Conservation (phyloP, 2,797 vertebrate species). For the Staurois parvus region DNA sequence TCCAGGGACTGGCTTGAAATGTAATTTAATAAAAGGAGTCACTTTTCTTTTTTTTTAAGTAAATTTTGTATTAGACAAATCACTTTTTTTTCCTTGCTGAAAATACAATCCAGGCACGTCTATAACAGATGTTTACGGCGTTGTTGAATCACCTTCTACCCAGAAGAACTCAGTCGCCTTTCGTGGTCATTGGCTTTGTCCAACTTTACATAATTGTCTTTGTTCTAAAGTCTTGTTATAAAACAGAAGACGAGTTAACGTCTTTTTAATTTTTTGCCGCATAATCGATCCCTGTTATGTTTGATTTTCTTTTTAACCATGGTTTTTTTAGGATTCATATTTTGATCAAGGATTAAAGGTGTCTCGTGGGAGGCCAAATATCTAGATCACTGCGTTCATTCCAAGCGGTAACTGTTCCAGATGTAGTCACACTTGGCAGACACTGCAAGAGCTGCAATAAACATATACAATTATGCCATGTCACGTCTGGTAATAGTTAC, state of each 20-base stretch:
- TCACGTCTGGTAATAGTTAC: conserved; percentile 47
- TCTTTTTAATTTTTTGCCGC: conserved; percentile 15
- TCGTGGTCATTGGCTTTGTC: not conserved
- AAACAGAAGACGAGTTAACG: conserved; percentile 14
- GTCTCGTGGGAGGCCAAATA: conserved; percentile 12
- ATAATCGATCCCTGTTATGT: conserved; percentile 24
- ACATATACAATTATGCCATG: conserved; percentile 52
- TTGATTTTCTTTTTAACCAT: not conserved
- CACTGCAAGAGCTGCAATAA: conserved; percentile 37
- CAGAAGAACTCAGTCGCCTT: conserved; percentile 2
- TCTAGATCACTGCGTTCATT: conserved; percentile 26
- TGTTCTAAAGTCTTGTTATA: conserved; percentile 12
- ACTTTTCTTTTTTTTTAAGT: conserved; percentile 57
- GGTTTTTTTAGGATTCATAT: conserved; percentile 13
- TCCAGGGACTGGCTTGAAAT: conserved; percentile 57
- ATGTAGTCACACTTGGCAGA: conserved; percentile 40
- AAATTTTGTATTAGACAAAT: conserved; percentile 58
- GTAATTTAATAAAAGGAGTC: conserved; percentile 59
- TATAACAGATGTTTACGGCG: conserved; percentile 41
- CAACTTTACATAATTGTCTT: conserved; percentile 16
- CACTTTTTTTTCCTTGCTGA: conserved; percentile 14
- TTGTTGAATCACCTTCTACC: not conserved
- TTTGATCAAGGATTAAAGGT: conserved; percentile 42
- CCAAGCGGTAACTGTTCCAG: conserved; percentile 47
- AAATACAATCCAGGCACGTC: conserved; percentile 53